These are phyloP conservation scores for Koerneria pararmatus DNA, from an alignment of 2,888 invertebrate species.

Conservation along the genomic window DNA sequence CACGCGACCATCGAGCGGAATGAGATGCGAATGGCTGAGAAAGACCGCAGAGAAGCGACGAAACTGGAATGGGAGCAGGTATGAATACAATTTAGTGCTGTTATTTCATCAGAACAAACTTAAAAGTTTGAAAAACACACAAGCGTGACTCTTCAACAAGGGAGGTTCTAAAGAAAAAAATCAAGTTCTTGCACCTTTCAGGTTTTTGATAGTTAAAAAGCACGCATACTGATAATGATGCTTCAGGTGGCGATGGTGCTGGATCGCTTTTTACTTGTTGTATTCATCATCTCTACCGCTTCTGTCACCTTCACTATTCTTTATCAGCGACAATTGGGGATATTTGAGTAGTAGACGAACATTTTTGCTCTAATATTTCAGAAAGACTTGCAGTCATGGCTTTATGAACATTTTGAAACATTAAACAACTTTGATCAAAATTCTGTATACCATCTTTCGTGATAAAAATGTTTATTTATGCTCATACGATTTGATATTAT, in stretches of 20 bases:
- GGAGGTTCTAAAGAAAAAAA: too few relatives aligned
- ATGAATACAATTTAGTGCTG: background rate
- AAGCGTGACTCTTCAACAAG: too few relatives aligned
- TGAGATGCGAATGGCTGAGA: constrained; percentile 72
- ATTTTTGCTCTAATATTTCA: too few relatives aligned
- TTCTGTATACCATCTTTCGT: too few relatives aligned
- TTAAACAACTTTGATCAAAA: too few relatives aligned
- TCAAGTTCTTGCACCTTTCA: background rate
- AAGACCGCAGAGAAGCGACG: constrained; percentile 75
- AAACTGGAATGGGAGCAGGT: constrained; percentile 80
- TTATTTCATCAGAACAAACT: too few relatives aligned
- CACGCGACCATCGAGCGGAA: constrained; percentile 72
- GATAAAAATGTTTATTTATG: too few relatives aligned
- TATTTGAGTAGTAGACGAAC: too few relatives aligned
- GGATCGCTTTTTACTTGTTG: constrained; percentile 67
- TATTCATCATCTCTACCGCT: constrained; percentile 64
- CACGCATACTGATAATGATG: background rate
- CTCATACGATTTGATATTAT: too few relatives aligned
- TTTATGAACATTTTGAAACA: too few relatives aligned
- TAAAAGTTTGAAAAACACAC: too few relatives aligned
- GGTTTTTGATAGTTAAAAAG: background rate
- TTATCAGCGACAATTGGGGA: constrained; percentile 50
- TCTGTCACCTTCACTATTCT: constrained; percentile 54
- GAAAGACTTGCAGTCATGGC: too few relatives aligned
- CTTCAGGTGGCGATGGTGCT: constrained; percentile 74